These are phyloP conservation scores for Callochromis pleurospilus DNA, from an alignment of 2,113 vertebrate species.

Conservation along the genomic window DNA sequence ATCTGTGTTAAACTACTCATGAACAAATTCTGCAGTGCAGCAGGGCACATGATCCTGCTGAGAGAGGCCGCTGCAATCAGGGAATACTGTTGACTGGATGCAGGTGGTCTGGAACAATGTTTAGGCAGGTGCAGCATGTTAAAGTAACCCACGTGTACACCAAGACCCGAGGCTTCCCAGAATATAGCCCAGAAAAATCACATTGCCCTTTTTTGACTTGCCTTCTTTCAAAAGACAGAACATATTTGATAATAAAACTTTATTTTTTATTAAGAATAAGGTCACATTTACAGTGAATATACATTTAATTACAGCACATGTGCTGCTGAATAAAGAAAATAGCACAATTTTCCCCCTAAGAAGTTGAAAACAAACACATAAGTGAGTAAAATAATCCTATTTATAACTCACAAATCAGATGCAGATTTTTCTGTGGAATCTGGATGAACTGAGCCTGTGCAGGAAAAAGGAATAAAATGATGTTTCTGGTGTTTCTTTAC, in stretches of 20 bases:
- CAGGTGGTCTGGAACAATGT: neutral
- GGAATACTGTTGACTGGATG: neutral
- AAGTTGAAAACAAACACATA: neutral
- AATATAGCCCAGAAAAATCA: neutral
- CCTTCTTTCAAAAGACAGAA: neutral
- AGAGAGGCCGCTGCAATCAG: neutral
- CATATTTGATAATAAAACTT: neutral
- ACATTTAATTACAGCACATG: conserved; percentile 9
- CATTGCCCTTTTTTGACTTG: neutral
- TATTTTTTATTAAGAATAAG: neutral
- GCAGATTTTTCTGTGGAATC: neutral
- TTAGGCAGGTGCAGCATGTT: neutral
- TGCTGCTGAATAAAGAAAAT: neutral
- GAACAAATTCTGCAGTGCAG: neutral
- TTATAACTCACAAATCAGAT: neutral
- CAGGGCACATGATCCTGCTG: neutral
- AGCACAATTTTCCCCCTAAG: neutral
- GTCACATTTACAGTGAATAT: conserved; percentile 23
- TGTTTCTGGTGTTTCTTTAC: neutral
- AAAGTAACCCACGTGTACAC: neutral
- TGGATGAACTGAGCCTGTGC: neutral
- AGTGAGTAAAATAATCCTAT: neutral
- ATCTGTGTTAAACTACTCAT: neutral
- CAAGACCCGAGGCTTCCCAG: neutral
- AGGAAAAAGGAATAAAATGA: neutral